Evolutionary conservation across 2,113 vertebrate species (phyloP).

Genomic region (Heterochromis multidens): DNA sequence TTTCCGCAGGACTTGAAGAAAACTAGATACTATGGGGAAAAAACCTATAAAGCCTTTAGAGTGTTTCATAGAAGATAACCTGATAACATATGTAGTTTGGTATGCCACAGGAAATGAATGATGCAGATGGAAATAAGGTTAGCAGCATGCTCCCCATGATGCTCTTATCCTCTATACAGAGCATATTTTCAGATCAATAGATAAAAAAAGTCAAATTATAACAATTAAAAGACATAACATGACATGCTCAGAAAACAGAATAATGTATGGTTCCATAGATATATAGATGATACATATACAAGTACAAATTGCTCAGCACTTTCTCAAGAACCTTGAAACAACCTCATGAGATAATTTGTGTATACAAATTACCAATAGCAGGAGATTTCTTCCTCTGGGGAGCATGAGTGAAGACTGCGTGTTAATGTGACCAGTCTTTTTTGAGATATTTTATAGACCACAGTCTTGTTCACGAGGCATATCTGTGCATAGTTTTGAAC

Average conservation of each 20-base stretch:
- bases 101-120: background rate
- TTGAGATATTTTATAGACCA: background rate
- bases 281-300: background rate
- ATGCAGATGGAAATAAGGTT: background rate
- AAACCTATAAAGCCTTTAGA: background rate
- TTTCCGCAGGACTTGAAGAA: background rate
- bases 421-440: background rate
- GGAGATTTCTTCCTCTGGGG: background rate
- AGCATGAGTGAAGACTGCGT: background rate
- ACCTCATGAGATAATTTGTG: background rate
- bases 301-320: background rate
- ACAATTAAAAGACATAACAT: background rate
- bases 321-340: background rate
- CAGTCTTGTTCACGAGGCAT: background rate
- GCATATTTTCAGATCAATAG: background rate
- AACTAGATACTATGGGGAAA: background rate
- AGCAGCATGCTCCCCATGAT: background rate
- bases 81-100: background rate
- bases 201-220: background rate
- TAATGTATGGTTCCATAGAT: background rate
- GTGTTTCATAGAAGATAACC: background rate
- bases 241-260: background rate
- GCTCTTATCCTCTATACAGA: background rate
- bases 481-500: background rate
- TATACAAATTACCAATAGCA: background rate